Conservation (phyloP, 1,140 invertebrate species). For the Bombus sylvicola region DNA sequence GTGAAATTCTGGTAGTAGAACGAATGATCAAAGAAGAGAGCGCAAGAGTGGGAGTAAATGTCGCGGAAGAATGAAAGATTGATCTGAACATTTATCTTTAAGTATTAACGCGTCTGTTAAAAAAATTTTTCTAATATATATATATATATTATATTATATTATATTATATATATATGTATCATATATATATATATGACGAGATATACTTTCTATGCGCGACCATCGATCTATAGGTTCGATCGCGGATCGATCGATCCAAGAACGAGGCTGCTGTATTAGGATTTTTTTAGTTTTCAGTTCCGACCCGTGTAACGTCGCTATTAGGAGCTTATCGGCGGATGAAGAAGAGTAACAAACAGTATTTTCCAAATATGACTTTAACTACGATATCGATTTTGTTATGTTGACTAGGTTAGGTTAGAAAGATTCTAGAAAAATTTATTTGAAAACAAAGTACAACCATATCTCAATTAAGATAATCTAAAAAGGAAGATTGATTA, state of each 20-base stretch:
- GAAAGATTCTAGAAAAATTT: not conserved
- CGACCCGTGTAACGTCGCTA: slow-evolving; percentile 14
- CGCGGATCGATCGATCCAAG: not conserved
- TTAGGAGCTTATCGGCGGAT: not conserved
- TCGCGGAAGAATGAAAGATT: slow-evolving; percentile 41
- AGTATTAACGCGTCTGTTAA: slow-evolving; percentile 53
- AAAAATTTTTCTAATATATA: slow-evolving; percentile 51
- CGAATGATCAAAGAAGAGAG: slow-evolving; percentile 19
- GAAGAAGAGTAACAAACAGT: not conserved
- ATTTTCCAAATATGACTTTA: not conserved
- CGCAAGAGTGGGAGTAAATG: slow-evolving; percentile 37
- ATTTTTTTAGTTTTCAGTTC: slow-evolving; percentile 19
- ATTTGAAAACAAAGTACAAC: not conserved
- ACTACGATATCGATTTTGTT: not conserved
- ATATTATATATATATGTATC: slow-evolving; percentile 47
- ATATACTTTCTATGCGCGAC: slow-evolving; percentile 59
- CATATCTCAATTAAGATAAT: not conserved
- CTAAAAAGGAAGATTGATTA: not conserved
- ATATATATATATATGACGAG: slow-evolving; percentile 48
- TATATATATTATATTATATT: slow-evolving; percentile 41
- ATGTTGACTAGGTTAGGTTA: not conserved
- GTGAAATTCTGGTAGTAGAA: slow-evolving; percentile 10
- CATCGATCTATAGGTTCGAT: slow-evolving; percentile 1
- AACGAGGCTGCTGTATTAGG: slow-evolving; percentile 19
- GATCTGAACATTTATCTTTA: slow-evolving; percentile 54